These are phyloP conservation scores for Drosophila conformis DNA, from an alignment of 2,888 invertebrate genomes.

Conservation along the genomic window DNA sequence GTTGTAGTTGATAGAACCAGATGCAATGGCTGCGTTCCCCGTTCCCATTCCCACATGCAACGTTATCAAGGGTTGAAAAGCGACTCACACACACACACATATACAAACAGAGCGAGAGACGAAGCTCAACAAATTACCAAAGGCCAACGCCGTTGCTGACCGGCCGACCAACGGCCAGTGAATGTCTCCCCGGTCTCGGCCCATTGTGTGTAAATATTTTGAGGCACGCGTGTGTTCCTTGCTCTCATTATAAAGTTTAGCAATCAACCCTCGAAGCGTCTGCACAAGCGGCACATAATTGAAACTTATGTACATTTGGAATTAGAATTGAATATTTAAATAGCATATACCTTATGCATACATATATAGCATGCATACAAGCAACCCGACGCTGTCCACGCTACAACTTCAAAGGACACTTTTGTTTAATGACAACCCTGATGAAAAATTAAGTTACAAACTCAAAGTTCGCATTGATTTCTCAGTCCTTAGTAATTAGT, in stretches of 20 bases:
- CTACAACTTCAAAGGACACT: constrained; percentile 47
- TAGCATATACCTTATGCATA: not conserved
- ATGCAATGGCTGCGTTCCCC: constrained; percentile 58
- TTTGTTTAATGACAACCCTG: constrained; percentile 37
- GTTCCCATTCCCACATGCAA: constrained; percentile 23
- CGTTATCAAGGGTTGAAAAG: constrained; percentile 60
- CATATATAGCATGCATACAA: not conserved
- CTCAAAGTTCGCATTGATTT: not conserved
- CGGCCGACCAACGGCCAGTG: constrained; percentile 66
- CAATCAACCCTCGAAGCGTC: constrained; percentile 51
- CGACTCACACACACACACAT: constrained; percentile 1
- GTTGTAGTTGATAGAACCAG: constrained; percentile 35
- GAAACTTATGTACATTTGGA: constrained; percentile 54
- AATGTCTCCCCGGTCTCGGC: constrained; percentile 50
- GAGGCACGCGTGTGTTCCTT: constrained; percentile 79
- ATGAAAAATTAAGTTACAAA: not conserved
- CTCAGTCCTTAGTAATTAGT: not conserved
- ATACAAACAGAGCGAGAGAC: not conserved
- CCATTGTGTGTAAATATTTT: constrained; percentile 81
- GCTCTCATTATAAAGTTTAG: constrained; percentile 76
- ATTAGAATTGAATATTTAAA: constrained; percentile 56
- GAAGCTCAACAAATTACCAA: constrained; percentile 80
- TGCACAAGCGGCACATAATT: constrained; percentile 42
- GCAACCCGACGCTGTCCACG: constrained; percentile 4
- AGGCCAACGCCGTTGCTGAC: constrained; percentile 79